These are phyloP conservation scores for Notolepis coatsorum DNA, from an alignment of 2,797 vertebrate genomes.

Conservation along the genomic window DNA sequence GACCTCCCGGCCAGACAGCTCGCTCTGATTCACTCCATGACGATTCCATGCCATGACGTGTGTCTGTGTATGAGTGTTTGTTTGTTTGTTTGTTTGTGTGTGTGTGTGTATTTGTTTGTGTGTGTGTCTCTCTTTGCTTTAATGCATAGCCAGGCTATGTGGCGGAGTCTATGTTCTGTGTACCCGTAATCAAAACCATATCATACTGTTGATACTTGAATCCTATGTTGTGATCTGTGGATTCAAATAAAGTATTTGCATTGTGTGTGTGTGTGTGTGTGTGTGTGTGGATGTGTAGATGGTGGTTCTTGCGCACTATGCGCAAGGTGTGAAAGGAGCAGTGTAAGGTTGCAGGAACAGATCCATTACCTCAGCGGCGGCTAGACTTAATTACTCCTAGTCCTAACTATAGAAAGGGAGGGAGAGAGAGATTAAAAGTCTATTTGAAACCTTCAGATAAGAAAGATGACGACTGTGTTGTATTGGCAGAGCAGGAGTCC, in stretches of 20 bases:
- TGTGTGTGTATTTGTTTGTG: background rate
- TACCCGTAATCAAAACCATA: no score
- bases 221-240: no score
- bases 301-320: background rate
- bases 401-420: constrained; percentile 71
- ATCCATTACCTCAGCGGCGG: constrained; percentile 70
- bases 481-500: constrained; percentile 22
- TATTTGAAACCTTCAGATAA: constrained; percentile 63
- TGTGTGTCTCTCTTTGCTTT: background rate
- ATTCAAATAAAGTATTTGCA: no score
- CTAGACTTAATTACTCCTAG: constrained; percentile 78
- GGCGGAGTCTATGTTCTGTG: no score
- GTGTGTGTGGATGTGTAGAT: constrained; percentile 11
- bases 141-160: no score
- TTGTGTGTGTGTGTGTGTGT: constrained; percentile 28
- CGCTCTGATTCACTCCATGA: constrained; percentile 37
- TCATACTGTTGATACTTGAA: background rate
- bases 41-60: constrained; percentile 6
- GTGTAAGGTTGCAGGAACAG: constrained; percentile 62
- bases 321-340: constrained; percentile 46
- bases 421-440: constrained; percentile 68
- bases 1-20: background rate
- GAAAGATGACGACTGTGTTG: constrained; percentile 41
- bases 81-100: background rate
- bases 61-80: background rate